These are phyloP conservation scores for Timema cristinae DNA, from an alignment of 2,888 invertebrate species.

Conservation along the genomic window DNA sequence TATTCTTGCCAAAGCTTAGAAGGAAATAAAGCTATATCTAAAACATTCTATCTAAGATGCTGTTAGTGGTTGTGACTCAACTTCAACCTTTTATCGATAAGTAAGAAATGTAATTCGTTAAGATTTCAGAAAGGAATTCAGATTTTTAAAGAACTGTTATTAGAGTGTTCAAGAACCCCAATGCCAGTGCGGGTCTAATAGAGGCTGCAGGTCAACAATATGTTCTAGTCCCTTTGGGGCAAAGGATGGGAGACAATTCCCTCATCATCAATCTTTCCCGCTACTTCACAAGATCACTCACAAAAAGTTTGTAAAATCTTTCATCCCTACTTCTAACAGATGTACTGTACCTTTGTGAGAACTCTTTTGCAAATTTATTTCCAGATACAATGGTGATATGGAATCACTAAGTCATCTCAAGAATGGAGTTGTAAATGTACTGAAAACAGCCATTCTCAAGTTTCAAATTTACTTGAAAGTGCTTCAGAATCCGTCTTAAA, in stretches of 20 bases:
- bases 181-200: background rate
- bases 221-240: background rate
- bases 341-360: background rate
- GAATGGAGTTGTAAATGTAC: background rate
- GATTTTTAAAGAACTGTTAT: background rate
- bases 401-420: background rate
- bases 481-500: background rate
- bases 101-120: background rate
- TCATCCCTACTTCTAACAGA: background rate
- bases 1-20: too few species aligned
- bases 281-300: background rate
- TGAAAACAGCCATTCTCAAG: background rate
- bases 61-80: background rate
- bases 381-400: background rate
- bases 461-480: background rate
- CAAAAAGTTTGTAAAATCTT: background rate
- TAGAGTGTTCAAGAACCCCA: background rate
- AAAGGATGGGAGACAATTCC: background rate
- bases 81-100: background rate
- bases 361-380: background rate
- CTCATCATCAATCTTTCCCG: background rate
- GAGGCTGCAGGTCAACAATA: background rate
- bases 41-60: background rate
- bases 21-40: too few species aligned
- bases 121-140: background rate